These are phyloP conservation scores for Pantherophis guttatus DNA, from an alignment of 2,113 vertebrate species.

Conservation along the genomic window DNA sequence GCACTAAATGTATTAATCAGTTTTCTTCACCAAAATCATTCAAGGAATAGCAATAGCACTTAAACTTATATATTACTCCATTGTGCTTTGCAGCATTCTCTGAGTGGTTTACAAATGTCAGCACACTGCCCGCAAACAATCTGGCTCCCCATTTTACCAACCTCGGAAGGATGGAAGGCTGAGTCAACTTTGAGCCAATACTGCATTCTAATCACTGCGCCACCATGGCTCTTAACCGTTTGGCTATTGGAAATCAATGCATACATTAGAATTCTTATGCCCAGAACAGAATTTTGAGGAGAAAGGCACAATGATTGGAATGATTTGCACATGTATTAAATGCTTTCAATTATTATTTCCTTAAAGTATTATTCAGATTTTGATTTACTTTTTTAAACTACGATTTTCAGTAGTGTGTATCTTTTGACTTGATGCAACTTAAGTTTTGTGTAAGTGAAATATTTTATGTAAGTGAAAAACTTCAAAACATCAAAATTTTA, in stretches of 20 bases:
- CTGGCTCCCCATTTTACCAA: background rate
- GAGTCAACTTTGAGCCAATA: background rate
- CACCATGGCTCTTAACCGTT: background rate
- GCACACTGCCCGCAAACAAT: background rate
- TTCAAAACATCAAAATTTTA: background rate
- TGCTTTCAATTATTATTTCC: background rate
- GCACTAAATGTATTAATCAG: background rate
- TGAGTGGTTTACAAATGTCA: background rate
- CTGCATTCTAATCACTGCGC: background rate
- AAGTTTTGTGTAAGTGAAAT: background rate
- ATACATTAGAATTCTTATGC: background rate
- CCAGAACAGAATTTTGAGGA: background rate
- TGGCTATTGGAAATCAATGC: background rate
- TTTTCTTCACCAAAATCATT: background rate
- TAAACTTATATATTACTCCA: background rate
- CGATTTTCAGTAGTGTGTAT: background rate
- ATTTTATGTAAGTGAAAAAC: background rate
- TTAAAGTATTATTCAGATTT: background rate
- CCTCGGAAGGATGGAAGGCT: background rate
- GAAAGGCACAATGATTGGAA: background rate
- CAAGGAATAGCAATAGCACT: background rate
- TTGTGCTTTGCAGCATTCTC: background rate
- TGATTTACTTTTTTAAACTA: background rate
- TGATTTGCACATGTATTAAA: background rate
- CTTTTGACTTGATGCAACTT: background rate